A percentile compares a stretch with the other conserved stretches of the same genome.
Conservation (phyloP, 2,113 vertebrate species). For the Pluvianellus socialis region DNA sequence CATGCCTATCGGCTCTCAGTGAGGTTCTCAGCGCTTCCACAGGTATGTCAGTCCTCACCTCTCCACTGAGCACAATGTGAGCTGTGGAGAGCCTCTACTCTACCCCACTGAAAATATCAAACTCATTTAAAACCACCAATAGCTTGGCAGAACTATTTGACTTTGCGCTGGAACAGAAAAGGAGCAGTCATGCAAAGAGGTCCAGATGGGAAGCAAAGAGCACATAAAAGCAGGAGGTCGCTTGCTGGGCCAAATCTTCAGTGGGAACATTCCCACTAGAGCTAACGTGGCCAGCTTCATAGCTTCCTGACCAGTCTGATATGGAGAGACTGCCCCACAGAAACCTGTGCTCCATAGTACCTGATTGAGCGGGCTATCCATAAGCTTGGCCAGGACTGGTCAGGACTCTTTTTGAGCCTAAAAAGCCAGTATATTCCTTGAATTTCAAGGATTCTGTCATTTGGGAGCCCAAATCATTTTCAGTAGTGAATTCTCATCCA, state of each 20-base stretch:
- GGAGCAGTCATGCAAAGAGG: neutral
- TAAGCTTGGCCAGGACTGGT: neutral
- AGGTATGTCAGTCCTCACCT: conserved; percentile 27
- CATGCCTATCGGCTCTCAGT: conserved; percentile 44
- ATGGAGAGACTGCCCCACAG: neutral
- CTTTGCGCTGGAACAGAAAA: neutral
- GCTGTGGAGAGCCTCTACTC: neutral
- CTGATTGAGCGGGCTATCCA: neutral
- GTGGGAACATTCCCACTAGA: neutral
- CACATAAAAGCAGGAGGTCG: neutral
- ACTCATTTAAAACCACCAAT: neutral
- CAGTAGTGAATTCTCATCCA: neutral
- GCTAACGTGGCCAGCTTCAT: neutral
- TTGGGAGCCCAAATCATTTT: neutral
- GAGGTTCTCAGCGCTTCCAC: conserved; percentile 64
- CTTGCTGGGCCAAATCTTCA: neutral
- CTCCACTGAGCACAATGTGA: neutral
- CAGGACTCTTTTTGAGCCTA: neutral
- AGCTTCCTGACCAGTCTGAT: neutral
- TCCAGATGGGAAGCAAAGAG: neutral
- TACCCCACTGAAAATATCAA: neutral
- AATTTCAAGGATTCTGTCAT: neutral
- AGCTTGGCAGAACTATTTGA: neutral
- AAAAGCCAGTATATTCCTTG: neutral
- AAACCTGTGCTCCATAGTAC: neutral